A percentile compares a stretch with the other conserved stretches of the same genome.
These are phyloP conservation scores for Spodoptera littoralis DNA, from an alignment of 2,888 invertebrate genomes.

Conservation along the genomic window DNA sequence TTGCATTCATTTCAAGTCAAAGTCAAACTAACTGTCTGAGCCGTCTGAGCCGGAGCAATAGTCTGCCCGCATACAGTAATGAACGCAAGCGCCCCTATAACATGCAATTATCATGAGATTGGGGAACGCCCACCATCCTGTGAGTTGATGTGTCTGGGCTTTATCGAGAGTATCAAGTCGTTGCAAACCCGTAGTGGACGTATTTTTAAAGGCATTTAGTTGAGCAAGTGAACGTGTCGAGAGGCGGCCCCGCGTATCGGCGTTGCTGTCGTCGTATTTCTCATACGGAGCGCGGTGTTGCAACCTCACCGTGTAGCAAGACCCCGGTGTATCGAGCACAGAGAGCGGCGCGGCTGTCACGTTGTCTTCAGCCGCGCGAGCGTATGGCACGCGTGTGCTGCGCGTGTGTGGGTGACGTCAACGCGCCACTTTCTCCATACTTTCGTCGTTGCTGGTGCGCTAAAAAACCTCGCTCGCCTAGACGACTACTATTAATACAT, in stretches of 20 bases:
- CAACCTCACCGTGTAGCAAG: slow-evolving; percentile 80
- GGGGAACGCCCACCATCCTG: slow-evolving; percentile 69
- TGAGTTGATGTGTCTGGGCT: slow-evolving; percentile 46
- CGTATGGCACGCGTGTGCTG: slow-evolving; percentile 74
- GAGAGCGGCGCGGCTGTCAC: slow-evolving; percentile 73
- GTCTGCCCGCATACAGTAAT: slow-evolving; percentile 76
- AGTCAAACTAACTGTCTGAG: slow-evolving; percentile 51
- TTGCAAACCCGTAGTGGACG: slow-evolving; percentile 52
- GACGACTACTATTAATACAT: slow-evolving; percentile 83
- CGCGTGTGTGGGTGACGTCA: slow-evolving; percentile 87
- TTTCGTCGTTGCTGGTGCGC: slow-evolving; percentile 87
- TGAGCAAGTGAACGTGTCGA: slow-evolving; percentile 87
- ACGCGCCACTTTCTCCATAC: slow-evolving; percentile 88
- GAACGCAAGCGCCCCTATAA: slow-evolving; percentile 76
- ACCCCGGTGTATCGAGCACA: slow-evolving; percentile 72
- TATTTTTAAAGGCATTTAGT: slow-evolving; percentile 68
- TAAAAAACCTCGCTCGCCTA: slow-evolving; percentile 84
- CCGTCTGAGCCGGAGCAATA: slow-evolving; percentile 60
- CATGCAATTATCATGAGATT: slow-evolving; percentile 72
- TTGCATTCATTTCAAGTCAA: slow-evolving; percentile 54
- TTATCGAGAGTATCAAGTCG: slow-evolving; percentile 35
- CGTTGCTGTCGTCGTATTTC: slow-evolving; percentile 76
- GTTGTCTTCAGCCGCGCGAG: slow-evolving; percentile 58
- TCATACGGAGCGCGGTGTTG: slow-evolving; percentile 79
- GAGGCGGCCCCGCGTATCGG: slow-evolving; percentile 83